phyloP scores from a whole-genome alignment of 2,113 vertebrate species.

The Apodemus speciosus region DNA sequence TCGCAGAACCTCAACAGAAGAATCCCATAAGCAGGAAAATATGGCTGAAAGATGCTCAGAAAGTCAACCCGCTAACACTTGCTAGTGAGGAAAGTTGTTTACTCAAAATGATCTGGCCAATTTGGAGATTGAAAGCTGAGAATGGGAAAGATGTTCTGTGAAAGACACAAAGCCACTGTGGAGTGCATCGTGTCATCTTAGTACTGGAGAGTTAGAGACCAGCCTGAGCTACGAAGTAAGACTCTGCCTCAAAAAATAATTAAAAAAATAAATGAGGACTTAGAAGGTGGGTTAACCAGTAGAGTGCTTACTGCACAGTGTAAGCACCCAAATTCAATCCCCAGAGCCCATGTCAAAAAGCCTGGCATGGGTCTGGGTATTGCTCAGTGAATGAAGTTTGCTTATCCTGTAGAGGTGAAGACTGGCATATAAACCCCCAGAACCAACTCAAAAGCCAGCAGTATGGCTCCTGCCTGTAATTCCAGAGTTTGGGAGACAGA shows the following conservation, averaged over 20 bases:
- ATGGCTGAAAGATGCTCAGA: not conserved
- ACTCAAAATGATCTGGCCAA: conserved; percentile 4
- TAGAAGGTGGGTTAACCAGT: not conserved
- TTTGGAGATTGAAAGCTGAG: not conserved
- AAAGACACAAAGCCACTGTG: not conserved
- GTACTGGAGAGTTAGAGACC: no score
- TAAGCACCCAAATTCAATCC: not conserved
- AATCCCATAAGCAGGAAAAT: not conserved
- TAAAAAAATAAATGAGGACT: not conserved
- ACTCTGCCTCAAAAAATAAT: not conserved
- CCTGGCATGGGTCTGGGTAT: not conserved
- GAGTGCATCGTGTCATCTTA: not conserved
- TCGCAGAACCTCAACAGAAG: not conserved
- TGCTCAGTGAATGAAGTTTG: not conserved
- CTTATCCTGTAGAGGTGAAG: no score
- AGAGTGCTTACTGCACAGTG: no score
- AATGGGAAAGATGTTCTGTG: not conserved
- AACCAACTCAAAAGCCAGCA: not conserved
- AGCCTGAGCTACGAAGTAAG: not conserved
- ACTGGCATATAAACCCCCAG: not conserved
- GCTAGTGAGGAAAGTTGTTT: not conserved
- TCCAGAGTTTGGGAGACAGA: not conserved
- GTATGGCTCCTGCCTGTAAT: not conserved
- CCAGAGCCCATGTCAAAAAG: not conserved
- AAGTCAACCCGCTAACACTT: not conserved